These are phyloP conservation scores for Eupeodes corollae DNA, from an alignment of 1,140 invertebrate genomes.

Conservation along the genomic window DNA sequence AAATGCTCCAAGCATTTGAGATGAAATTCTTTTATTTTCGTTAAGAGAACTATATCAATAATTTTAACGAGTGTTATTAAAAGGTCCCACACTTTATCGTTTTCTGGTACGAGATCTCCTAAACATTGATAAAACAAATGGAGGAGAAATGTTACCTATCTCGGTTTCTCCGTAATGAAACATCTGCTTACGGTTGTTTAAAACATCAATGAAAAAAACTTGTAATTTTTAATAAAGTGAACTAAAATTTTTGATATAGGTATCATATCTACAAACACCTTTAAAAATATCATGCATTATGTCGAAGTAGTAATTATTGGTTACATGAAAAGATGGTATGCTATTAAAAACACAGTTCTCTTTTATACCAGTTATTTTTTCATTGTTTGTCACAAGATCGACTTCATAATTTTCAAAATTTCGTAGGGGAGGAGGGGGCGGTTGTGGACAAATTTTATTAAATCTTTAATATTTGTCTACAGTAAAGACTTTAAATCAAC, in stretches of 20 bases:
- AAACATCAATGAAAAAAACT: neutral
- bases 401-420: neutral
- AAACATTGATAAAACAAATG: neutral
- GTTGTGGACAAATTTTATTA: too few species aligned
- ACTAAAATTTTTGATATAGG: neutral
- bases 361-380: too few species aligned
- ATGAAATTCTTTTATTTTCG: neutral
- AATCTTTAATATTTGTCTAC: too few species aligned
- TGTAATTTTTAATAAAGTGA: neutral
- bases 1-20: neutral
- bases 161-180: conserved; percentile 1
- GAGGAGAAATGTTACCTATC: neutral
- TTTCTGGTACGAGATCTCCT: neutral
- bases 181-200: conserved; percentile 1
- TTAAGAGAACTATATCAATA: neutral
- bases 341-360: conserved; percentile 2
- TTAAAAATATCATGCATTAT: conserved; percentile 4
- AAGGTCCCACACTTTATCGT: conserved; percentile 1
- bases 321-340: conserved; percentile 2
- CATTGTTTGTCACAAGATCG: neutral
- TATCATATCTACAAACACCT: conserved; percentile 3
- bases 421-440: too few species aligned
- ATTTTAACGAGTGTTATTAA: conserved; percentile 1
- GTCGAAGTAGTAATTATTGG: conserved; percentile 1
- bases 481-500: too few species aligned